A percentile compares a stretch with the other conserved stretches of the same genome.
Evolutionary conservation across 2,888 invertebrate species (phyloP).

Genomic region (Acrobasis repandana): DNA sequence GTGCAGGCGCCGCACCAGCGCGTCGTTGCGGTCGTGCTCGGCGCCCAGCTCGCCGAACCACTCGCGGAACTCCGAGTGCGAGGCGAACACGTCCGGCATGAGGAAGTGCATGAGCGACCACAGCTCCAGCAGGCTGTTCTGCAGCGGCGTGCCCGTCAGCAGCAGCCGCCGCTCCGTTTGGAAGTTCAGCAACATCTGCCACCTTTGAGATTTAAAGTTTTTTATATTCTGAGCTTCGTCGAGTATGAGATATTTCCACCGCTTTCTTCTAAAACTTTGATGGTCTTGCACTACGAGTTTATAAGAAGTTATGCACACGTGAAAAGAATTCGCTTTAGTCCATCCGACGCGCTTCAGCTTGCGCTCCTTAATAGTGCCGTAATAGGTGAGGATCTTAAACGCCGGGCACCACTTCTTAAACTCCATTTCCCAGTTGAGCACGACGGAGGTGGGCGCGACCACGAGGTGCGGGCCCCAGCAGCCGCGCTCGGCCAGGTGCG

Average conservation of each 20-base stretch:
- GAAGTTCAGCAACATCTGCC: conserved; percentile 98
- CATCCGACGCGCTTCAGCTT: conserved; percentile 96
- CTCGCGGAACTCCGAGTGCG: conserved; percentile 97
- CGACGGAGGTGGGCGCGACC: conserved; percentile 99
- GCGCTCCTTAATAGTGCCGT: conserved; percentile 97
- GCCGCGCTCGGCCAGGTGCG: conserved; percentile 94
- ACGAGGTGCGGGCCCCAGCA: conserved; percentile 99
- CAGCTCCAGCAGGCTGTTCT: conserved; percentile 97
- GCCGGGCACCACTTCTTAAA: conserved; percentile 99
- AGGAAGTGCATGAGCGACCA: conserved; percentile 99
- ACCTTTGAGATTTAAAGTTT: conserved; percentile 99
- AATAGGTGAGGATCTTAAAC: conserved; percentile 99
- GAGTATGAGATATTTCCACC: conserved; percentile 98
- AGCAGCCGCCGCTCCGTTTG: conserved; percentile 95
- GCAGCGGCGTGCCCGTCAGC: conserved; percentile 96
- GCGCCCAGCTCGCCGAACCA: conserved; percentile 98
- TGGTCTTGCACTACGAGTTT: conserved; percentile 99
- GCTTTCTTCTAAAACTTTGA: conserved; percentile 97
- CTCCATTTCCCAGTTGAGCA: conserved; percentile 99
- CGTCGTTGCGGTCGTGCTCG: conserved; percentile 58
- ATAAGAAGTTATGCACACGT: conserved; percentile 98
- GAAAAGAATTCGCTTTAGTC: conserved; percentile 99
- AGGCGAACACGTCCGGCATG: conserved; percentile 98
- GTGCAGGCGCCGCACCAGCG: conserved; percentile 64
- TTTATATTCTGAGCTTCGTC: conserved; percentile 99